Percentiles rank a stretch among this genome's conserved stretches.
Conservation (phyloP, 2,797 vertebrate species). For the Propithecus deckenii region DNA sequence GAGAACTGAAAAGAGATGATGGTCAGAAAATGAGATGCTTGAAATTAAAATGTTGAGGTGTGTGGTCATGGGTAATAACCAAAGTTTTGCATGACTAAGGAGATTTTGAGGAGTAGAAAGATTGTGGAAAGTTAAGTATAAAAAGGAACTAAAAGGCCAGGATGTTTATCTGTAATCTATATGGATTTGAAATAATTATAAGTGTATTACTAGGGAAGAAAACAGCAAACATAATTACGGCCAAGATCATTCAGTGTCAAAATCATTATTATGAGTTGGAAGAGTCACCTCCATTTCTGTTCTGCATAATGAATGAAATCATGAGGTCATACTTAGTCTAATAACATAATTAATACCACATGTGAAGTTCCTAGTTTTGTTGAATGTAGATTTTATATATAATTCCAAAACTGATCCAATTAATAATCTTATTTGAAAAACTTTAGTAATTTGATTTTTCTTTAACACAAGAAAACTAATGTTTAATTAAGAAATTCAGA, state of each 20-base stretch:
- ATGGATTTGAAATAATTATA: background rate
- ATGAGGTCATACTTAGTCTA: background rate
- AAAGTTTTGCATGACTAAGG: background rate
- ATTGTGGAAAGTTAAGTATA: background rate
- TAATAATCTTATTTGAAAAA: background rate
- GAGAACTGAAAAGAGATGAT: background rate
- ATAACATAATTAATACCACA: fast-evolving
- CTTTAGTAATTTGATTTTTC: background rate
- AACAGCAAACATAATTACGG: background rate
- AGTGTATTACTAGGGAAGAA: background rate
- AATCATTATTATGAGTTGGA: background rate
- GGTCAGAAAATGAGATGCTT: background rate
- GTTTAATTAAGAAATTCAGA: background rate
- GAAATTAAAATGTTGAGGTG: background rate
- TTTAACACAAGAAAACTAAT: background rate
- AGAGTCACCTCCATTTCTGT: background rate
- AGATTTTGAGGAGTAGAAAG: background rate
- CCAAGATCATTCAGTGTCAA: background rate
- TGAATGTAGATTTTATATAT: background rate
- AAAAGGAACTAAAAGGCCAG: fast-evolving
- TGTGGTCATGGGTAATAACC: background rate
- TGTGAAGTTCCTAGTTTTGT: background rate
- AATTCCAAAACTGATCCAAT: background rate
- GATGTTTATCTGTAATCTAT: background rate
- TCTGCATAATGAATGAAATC: background rate